phyloP scores from a whole-genome alignment of 1,140 invertebrate species.

The Drosophila kohkoa region DNA sequence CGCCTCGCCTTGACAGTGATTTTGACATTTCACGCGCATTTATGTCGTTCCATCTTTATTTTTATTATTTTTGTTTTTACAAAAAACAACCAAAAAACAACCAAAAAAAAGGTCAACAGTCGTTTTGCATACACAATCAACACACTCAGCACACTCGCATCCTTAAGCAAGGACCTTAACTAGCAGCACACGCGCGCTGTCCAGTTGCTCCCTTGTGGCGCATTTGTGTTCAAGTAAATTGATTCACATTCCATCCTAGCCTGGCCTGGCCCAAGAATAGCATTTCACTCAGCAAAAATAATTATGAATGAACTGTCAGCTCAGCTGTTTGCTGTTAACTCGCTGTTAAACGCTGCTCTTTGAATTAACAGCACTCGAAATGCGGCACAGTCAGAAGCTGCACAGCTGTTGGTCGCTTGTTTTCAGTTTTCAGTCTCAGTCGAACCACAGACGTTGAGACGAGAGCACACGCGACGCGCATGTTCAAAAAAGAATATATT shows the following conservation, averaged over 20 bases:
- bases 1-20: constrained; percentile 61
- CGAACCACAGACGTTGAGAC: constrained; percentile 64
- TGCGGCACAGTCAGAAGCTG: constrained; percentile 1
- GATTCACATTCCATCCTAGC: constrained; percentile 46
- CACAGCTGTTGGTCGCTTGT: constrained; percentile 40
- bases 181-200: constrained; percentile 56
- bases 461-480: constrained; percentile 69
- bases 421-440: constrained; percentile 42
- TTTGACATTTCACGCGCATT: constrained; percentile 81
- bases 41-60: constrained; percentile 54
- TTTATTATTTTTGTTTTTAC: constrained; percentile 33
- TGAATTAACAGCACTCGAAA: constrained; percentile 46
- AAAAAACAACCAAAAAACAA: background rate
- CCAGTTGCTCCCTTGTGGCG: constrained; percentile 68
- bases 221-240: constrained; percentile 70
- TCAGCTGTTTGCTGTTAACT: constrained; percentile 49
- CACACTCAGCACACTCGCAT: constrained; percentile 44
- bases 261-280: background rate
- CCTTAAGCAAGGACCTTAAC: background rate
- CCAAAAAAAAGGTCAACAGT: constrained; percentile 67
- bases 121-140: constrained; percentile 45
- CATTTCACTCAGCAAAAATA: constrained; percentile 63
- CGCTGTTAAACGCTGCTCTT: constrained; percentile 48
- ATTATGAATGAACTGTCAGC: constrained; percentile 74
- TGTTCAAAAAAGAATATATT: constrained; percentile 24